These are phyloP conservation scores for Emesis russula DNA, from an alignment of 2,888 invertebrate genomes.

Conservation along the genomic window DNA sequence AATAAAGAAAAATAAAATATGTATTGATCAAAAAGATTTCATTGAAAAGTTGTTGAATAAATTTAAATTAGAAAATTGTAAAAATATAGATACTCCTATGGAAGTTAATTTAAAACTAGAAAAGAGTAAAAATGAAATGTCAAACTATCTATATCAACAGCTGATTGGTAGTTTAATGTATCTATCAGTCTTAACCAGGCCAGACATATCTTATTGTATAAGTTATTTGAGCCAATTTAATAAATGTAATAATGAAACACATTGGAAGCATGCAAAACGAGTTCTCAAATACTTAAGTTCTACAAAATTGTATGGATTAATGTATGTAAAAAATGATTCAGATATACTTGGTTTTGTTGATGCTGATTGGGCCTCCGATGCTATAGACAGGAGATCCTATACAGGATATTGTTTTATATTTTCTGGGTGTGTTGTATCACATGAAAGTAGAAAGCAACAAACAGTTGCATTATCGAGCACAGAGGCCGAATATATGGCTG, in stretches of 20 bases:
- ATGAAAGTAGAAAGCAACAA: no score
- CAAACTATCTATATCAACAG: slow-evolving; percentile 30
- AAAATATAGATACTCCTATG: slow-evolving; percentile 46
- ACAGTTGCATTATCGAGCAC: no score
- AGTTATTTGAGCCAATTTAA: not conserved
- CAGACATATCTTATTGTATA: slow-evolving; percentile 39
- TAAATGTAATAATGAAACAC: slow-evolving; percentile 7
- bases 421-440: slow-evolving; percentile 1
- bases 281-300: slow-evolving; percentile 12
- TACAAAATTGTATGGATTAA: slow-evolving; percentile 15
- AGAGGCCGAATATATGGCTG: no score
- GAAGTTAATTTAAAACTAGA: slow-evolving; percentile 44
- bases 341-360: slow-evolving; percentile 15
- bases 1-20: slow-evolving; percentile 1
- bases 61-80: slow-evolving; percentile 12
- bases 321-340: slow-evolving; percentile 12
- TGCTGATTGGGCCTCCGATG: slow-evolving; percentile 12
- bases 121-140: slow-evolving; percentile 36
- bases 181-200: slow-evolving; percentile 42
- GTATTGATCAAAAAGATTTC: slow-evolving; percentile 3
- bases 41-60: slow-evolving; percentile 8
- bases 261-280: slow-evolving; percentile 15
- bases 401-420: slow-evolving; percentile 15
- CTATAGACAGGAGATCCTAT: slow-evolving; percentile 15
- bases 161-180: slow-evolving; percentile 70